Evolutionary conservation across 2,888 invertebrate genomes (phyloP), one percentile per base, ranked within the genome.

Genomic region (Coenonympha glycerion): DNA sequence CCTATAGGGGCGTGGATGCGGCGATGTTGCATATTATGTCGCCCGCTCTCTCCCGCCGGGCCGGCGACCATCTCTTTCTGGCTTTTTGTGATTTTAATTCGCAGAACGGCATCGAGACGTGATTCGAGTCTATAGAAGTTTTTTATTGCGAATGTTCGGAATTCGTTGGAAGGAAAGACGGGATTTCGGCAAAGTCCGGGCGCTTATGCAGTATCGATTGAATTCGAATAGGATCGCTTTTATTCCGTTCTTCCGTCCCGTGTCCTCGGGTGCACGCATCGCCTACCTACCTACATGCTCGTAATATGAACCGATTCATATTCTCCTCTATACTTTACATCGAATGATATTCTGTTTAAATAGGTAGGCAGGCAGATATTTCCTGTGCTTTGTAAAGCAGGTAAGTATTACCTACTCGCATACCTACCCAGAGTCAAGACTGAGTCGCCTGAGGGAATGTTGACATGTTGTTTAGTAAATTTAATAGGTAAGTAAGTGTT

Each of bases 1-100:
- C 79, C 75, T 72, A 73, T 77, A 80, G 86, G 87, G 88, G 88
- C 88, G 88, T 82, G 85, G 80, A 86, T 82, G 85, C 82, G 79
- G 85, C 82, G 79, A 75, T 85, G 88, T 88, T 89, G 89, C 88
- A 89, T 87, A 87, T 79, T 83, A 75, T 83, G 81, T 79, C 79
- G 82, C 88, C 73, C 77, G 69, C 88, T 84, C 79, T 65, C 73
- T 72, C 81, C 63, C 68, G 65, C 65, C 60, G 66, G 60, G 64
- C 63, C 57, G 57, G 65, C 63, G 60, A 62, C 65, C 68, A 66
- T 83, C 83, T 72, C 78, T 52, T 69, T 86, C 82, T 71, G 57
- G 68, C 86, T 85, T 85, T 85, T 86, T 86, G 82, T 82, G 84
- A 84, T 83, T 86, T 85, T 86, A 85, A 86, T 87, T 86, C 86